A percentile compares a stretch with the other conserved stretches of the same genome.
These are phyloP conservation scores for Teleogryllus oceanicus DNA, from an alignment of 2,888 invertebrate species.

Conservation along the genomic window DNA sequence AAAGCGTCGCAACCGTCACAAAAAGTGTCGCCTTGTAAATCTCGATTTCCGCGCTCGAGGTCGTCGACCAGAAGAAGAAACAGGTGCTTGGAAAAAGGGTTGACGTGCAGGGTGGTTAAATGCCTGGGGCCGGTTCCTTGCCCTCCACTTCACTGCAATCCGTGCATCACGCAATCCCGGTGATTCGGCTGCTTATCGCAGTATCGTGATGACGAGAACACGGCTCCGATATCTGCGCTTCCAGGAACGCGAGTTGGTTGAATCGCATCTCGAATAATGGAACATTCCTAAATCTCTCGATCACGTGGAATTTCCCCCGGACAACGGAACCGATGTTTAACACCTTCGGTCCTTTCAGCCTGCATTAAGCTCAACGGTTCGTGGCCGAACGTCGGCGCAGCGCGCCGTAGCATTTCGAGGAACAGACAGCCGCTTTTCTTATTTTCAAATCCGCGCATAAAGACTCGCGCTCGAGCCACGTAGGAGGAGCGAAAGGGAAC, in stretches of 20 bases:
- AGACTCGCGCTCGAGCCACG: neutral
- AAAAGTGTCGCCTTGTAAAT: constrained; percentile 1
- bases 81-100: neutral
- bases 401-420: neutral
- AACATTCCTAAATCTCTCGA: neutral
- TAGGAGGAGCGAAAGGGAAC: neutral
- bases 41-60: neutral
- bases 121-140: neutral
- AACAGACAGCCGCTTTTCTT: neutral
- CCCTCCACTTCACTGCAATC: neutral
- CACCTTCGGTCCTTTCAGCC: neutral
- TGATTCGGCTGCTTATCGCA: neutral
- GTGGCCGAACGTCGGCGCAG: neutral
- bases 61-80: neutral
- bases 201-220: neutral
- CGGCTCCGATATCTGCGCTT: neutral
- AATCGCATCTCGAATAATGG: neutral
- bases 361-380: neutral
- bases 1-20: neutral
- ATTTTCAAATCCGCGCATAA: neutral
- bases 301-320: neutral
- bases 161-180: neutral
- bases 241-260: neutral
- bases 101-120: no score
- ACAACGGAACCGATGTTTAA: neutral